Evolutionary conservation across 2,113 vertebrate genomes (phyloP), one percentile per base, ranked within the genome.

Genomic region (Phaethon lepturus): DNA sequence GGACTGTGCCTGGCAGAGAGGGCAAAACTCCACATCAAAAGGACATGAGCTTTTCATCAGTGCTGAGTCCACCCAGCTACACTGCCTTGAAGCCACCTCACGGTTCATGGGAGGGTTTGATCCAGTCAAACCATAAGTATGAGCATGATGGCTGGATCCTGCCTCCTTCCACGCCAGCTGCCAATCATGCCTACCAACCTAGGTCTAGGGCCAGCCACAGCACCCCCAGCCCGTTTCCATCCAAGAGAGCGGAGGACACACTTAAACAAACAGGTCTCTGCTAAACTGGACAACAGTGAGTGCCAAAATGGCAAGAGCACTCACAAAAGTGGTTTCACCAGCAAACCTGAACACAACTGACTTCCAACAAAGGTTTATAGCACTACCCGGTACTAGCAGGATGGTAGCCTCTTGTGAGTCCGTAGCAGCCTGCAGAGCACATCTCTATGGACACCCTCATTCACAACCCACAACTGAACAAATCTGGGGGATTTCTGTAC

Each of bases 301-400:
- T 7, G 24, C 20, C 3, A 0, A 63, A 83, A 74, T 5, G 16
- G 33, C 1, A 3, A 1, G 1, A 33, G 10, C 16, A n/a, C 63
- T 66, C 45, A 66, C 0, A 1, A 42, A n/a, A 64, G 16, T 1
- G 3, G 17, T 45, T 89, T 67, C 47, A 45, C 26, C 47, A 73
- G 42, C 31, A 56, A 78, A 77, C 17, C n/a, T 55, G 69, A 89
- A 60, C 89, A 71, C 25, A 22, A 40, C 31, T 55, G 52, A 29
- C 45, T 92, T 71, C 40, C 29, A 86, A 9, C 31, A 56, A 31
- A 66, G 22, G 29, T 52, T 58, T 49, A 26, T 2, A 85, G 50
- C 25, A 71, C 64, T 68, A 24, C 5, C 15, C 3, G 0, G 19
- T 4, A 11, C 68, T 15, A 60, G 58, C 29, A 64, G 69, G 59